Evolutionary conservation across 2,888 invertebrate genomes (phyloP).

Genomic region (Limnephilus rhombicus): DNA sequence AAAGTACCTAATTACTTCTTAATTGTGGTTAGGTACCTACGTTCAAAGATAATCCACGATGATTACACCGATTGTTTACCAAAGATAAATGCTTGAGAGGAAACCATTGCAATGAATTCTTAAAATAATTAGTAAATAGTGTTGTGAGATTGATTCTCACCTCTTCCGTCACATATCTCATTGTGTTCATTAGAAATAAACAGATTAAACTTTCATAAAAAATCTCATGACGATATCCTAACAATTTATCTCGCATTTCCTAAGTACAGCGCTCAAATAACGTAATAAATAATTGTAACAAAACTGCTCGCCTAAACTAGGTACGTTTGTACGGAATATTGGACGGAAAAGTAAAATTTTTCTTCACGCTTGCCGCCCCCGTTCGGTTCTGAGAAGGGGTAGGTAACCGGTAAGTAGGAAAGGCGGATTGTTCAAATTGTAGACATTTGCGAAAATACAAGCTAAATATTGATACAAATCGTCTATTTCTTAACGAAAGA

Average conservation of each 20-base stretch:
- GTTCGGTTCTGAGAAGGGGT: background rate
- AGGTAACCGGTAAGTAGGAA: background rate
- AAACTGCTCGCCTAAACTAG: background rate
- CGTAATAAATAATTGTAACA: constrained; percentile 16
- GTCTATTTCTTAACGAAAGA: too few relatives aligned
- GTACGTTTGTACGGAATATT: background rate
- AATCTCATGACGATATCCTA: constrained; percentile 28
- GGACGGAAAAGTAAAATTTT: background rate
- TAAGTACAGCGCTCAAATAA: constrained; percentile 13
- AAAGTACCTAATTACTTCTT: background rate
- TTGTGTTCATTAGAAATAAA: constrained; percentile 35
- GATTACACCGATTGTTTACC: constrained; percentile 20
- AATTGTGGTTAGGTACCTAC: background rate
- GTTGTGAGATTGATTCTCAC: constrained; percentile 41
- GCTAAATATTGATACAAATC: too few relatives aligned
- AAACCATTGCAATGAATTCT: background rate
- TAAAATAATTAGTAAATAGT: constrained; percentile 10
- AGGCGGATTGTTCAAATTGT: too few relatives aligned
- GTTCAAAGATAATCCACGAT: background rate
- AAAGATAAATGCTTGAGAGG: constrained; percentile 1
- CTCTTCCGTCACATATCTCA: constrained; percentile 44
- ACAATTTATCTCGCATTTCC: constrained; percentile 23
- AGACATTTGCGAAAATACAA: too few relatives aligned
- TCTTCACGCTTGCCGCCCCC: background rate
- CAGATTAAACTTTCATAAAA: constrained; percentile 25